Conservation (phyloP, 2,113 vertebrate species). For the Copsychus sechellarum region DNA sequence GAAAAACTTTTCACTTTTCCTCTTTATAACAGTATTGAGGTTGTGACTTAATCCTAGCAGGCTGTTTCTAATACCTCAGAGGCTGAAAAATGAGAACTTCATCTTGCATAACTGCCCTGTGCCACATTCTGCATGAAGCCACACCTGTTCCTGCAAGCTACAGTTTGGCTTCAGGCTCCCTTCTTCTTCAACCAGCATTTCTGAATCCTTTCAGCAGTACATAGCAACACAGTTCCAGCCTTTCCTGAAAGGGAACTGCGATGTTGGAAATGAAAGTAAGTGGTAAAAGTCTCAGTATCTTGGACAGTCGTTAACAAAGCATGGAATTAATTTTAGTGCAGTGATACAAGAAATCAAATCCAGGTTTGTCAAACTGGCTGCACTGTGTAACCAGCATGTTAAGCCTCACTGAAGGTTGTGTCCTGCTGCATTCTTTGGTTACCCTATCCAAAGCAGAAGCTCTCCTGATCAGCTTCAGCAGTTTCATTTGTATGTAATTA, state of each 20-base stretch:
- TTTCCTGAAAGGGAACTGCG: background rate
- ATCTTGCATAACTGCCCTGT: background rate
- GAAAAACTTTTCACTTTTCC: background rate
- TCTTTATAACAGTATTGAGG: background rate
- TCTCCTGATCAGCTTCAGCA: background rate
- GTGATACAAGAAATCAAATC: background rate
- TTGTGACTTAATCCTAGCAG: background rate
- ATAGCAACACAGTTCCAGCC: background rate
- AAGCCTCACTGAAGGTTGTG: background rate
- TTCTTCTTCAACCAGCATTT: background rate
- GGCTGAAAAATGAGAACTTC: background rate
- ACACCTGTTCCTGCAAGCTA: background rate
- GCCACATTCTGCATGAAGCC: background rate
- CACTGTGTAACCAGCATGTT: background rate
- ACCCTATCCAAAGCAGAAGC: background rate
- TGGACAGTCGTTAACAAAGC: background rate
- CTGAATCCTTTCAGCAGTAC: background rate
- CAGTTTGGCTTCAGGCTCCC: background rate
- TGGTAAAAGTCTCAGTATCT: background rate
- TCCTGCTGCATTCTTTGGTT: background rate
- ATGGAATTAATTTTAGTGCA: background rate
- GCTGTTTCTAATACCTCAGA: background rate
- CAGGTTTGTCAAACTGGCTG: background rate
- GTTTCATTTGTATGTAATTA: background rate
- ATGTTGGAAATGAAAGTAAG: background rate